These are phyloP conservation scores for Coenonympha arcania DNA, from an alignment of 2,888 invertebrate species.

Conservation along the genomic window DNA sequence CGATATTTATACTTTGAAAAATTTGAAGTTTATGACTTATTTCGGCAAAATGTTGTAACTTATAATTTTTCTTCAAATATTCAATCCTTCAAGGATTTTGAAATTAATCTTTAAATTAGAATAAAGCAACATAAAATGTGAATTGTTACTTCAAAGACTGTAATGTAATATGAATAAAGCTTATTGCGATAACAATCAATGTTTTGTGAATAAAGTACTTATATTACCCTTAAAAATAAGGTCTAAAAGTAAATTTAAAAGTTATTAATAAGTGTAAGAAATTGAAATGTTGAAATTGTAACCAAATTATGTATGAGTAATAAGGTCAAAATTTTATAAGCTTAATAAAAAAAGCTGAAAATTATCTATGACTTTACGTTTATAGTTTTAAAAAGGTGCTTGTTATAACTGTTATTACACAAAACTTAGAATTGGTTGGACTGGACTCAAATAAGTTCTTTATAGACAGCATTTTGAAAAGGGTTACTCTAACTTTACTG, in stretches of 20 bases:
- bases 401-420: not conserved
- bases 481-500: too few species aligned
- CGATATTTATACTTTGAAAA: constrained; percentile 13
- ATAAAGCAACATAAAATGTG: not conserved
- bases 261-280: not conserved
- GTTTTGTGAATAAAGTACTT: constrained; percentile 17
- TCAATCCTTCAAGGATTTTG: not conserved
- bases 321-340: not conserved
- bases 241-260: not conserved
- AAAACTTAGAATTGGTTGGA: not conserved
- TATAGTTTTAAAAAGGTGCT: not conserved
- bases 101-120: not conserved
- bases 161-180: constrained; percentile 8
- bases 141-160: constrained; percentile 18
- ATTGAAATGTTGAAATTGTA: not conserved
- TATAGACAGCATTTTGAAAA: too few species aligned
- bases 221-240: constrained; percentile 22
- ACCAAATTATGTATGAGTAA: not conserved
- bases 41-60: too few species aligned
- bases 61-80: too few species aligned
- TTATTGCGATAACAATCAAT: constrained; percentile 5
- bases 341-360: not conserved
- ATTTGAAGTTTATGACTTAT: not conserved
- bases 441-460: too few species aligned
- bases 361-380: not conserved